Percentiles rank a stretch among this genome's conserved stretches.
Conservation (phyloP, 2,888 invertebrate species). For the Platycheirus albimanus region DNA sequence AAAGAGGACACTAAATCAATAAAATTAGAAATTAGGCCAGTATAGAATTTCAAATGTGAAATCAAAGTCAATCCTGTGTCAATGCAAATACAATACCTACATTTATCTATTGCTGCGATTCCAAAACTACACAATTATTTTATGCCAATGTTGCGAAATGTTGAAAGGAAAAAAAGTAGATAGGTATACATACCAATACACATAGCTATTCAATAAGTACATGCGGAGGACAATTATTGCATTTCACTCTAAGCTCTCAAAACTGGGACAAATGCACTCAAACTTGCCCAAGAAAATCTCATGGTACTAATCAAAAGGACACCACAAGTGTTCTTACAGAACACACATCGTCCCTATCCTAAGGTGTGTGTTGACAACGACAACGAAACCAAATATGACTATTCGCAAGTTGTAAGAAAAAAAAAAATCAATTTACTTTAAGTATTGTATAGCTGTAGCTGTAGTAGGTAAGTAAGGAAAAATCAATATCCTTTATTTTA, state of each 20-base stretch:
- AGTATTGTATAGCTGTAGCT: too few species aligned
- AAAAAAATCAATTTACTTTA: slow-evolving; percentile 67
- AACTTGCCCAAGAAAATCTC: slow-evolving; percentile 45
- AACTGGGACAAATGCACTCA: slow-evolving; percentile 31
- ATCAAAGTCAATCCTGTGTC: slow-evolving; percentile 30
- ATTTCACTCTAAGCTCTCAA: slow-evolving; percentile 40
- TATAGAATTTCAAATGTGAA: slow-evolving; percentile 47
- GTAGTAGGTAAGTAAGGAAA: slow-evolving; percentile 49
- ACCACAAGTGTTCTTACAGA: slow-evolving; percentile 12
- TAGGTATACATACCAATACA: neutral
- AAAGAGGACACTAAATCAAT: slow-evolving; percentile 24
- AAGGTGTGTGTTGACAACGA: slow-evolving; percentile 28
- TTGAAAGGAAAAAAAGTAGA: neutral
- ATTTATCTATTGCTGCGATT: too few species aligned
- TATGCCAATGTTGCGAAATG: too few species aligned
- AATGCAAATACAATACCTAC: too few species aligned
- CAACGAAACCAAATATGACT: neutral
- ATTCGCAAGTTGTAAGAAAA: too few species aligned
- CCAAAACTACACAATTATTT: too few species aligned
- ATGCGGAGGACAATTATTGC: slow-evolving; percentile 33
- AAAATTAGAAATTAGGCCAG: slow-evolving; percentile 51
- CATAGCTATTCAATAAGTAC: too few species aligned
- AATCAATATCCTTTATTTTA: slow-evolving; percentile 68
- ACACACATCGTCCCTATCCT: neutral
- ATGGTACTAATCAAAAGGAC: slow-evolving; percentile 43